These are phyloP conservation scores for Rallus crepitans DNA, from an alignment of 2,797 vertebrate genomes.

Conservation along the genomic window DNA sequence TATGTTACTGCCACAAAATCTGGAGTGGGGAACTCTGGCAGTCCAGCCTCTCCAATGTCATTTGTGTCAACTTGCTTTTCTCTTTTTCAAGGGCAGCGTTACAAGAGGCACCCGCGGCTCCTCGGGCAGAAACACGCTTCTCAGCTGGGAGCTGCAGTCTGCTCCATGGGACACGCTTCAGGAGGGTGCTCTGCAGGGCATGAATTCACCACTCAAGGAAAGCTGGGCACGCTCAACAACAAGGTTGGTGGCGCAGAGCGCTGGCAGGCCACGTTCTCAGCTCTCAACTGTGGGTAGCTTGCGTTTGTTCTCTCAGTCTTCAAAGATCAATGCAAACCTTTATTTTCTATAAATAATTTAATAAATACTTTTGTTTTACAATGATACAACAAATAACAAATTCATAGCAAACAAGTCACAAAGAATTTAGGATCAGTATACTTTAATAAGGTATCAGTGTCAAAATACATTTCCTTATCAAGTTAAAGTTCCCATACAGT, in stretches of 20 bases:
- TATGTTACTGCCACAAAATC: not conserved
- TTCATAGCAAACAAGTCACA: constrained; percentile 71
- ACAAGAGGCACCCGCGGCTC: not conserved
- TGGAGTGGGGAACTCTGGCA: not conserved
- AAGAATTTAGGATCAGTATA: constrained; percentile 88
- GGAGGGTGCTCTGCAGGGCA: not conserved
- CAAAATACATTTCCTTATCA: constrained; percentile 95
- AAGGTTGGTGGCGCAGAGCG: not conserved
- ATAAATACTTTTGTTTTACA: constrained; percentile 68
- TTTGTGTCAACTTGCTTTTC: not conserved
- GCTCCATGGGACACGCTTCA: not conserved
- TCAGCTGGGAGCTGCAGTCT: not conserved
- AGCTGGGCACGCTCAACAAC: not conserved
- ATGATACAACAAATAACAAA: constrained; percentile 58
- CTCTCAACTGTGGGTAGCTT: not conserved
- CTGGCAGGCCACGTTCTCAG: not conserved
- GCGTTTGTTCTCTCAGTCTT: constrained; percentile 17
- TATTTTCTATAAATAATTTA: constrained; percentile 73
- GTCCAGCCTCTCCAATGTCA: not conserved
- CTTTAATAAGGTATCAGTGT: constrained; percentile 99
- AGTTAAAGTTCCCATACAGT: constrained; percentile 90
- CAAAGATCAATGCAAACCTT: constrained; percentile 67
- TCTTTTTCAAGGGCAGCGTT: not conserved
- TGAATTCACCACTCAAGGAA: not conserved
- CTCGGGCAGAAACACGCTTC: not conserved